These are phyloP conservation scores for Drosophila mojavensis DNA, from an alignment of 1,140 invertebrate species.

Conservation along the genomic window DNA sequence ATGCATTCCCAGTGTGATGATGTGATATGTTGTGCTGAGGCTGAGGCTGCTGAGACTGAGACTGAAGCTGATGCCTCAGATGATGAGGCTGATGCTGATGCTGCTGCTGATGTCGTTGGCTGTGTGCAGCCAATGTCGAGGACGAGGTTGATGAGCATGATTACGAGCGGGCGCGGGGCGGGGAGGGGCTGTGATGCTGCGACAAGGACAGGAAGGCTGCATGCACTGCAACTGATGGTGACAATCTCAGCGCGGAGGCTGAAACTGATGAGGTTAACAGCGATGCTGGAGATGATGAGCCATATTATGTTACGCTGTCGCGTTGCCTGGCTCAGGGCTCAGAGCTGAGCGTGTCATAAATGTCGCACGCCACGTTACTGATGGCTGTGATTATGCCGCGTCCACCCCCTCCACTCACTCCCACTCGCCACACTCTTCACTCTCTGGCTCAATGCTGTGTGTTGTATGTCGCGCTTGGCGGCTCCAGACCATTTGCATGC, in stretches of 20 bases:
- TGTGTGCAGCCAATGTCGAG: constrained; percentile 16
- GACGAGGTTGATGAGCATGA: constrained; percentile 53
- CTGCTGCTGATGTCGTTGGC: constrained; percentile 2
- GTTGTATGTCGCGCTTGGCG: constrained; percentile 51
- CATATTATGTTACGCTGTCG: constrained; percentile 67
- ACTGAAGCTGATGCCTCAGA: constrained; percentile 38
- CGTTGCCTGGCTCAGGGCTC: constrained; percentile 20
- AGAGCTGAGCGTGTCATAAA: constrained; percentile 69
- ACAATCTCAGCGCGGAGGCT: constrained; percentile 56
- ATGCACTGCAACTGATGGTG: constrained; percentile 32
- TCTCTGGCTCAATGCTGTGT: background rate
- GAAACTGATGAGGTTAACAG: constrained; percentile 75
- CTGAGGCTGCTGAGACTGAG: constrained; percentile 29
- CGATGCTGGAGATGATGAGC: constrained; percentile 69
- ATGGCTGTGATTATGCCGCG: constrained; percentile 66
- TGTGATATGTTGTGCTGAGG: constrained; percentile 55
- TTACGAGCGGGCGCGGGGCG: constrained; percentile 24
- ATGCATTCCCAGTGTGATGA: constrained; percentile 65
- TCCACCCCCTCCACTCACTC: background rate
- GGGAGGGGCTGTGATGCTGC: too few species aligned
- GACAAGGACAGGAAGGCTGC: constrained; percentile 22
- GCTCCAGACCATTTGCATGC: constrained; percentile 56
- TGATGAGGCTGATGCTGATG: constrained; percentile 26
- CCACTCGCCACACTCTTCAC: background rate
- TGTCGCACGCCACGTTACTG: constrained; percentile 76